Evolutionary conservation across 2,113 vertebrate genomes (phyloP).

Genomic region (Dasyurus viverrinus): DNA sequence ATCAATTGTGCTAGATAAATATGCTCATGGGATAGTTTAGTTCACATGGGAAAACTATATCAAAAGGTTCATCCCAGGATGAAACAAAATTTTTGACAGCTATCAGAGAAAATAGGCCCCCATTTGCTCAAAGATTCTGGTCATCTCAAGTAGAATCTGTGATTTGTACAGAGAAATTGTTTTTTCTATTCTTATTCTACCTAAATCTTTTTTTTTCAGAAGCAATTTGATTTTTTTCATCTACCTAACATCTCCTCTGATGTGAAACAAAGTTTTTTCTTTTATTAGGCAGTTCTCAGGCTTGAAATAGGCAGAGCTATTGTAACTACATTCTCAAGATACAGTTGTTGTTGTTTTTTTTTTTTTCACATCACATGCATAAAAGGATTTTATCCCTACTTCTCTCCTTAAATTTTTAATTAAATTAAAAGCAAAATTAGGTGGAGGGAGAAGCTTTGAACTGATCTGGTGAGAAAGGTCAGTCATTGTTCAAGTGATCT

Average conservation of each 20-base stretch:
- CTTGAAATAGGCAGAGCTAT: constrained; percentile 74
- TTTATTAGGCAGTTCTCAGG: constrained; percentile 75
- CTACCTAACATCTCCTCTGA: constrained; percentile 71
- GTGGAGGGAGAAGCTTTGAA: constrained; percentile 71
- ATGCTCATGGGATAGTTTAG: neutral
- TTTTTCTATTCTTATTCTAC: constrained; percentile 39
- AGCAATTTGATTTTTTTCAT: constrained; percentile 71
- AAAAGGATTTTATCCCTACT: constrained; percentile 66
- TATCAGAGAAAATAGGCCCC: constrained; percentile 37
- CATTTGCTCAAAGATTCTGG: constrained; percentile 30
- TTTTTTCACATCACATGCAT: constrained; percentile 70
- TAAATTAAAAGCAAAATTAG: constrained; percentile 80
- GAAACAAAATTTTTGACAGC: neutral
- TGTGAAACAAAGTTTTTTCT: constrained; percentile 76
- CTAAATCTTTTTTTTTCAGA: constrained; percentile 68
- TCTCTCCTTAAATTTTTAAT: constrained; percentile 78
- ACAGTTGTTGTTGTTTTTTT: constrained; percentile 38
- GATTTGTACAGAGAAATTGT: constrained; percentile 36
- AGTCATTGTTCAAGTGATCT: constrained; percentile 66
- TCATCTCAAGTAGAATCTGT: neutral
- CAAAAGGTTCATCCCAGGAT: constrained; percentile 39
- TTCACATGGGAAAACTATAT: constrained; percentile 64
- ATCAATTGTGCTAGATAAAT: constrained; percentile 30
- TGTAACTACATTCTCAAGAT: constrained; percentile 72
- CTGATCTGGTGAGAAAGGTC: constrained; percentile 78